phyloP scores from a whole-genome alignment of 2,113 vertebrate species.

The Atractosteus spatula region DNA sequence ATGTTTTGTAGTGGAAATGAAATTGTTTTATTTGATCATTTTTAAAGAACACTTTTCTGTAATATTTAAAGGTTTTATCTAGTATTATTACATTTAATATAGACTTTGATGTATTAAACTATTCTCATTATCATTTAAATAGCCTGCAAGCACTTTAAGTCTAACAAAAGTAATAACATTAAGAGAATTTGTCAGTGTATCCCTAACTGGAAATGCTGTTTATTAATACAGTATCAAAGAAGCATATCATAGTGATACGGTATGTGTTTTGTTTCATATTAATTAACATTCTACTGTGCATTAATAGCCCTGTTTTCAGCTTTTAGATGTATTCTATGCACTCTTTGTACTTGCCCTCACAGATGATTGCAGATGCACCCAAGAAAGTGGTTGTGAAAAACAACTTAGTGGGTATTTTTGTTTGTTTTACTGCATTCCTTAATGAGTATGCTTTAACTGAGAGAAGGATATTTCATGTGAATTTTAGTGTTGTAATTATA shows the following conservation, averaged over 20 bases:
- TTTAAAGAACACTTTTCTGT: too few relatives aligned
- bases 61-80: background rate
- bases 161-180: slow-evolving; percentile 2
- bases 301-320: background rate
- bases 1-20: too few relatives aligned
- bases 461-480: background rate
- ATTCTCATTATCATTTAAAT: slow-evolving; percentile 8
- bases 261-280: slow-evolving; percentile 1
- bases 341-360: too few relatives aligned
- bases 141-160: slow-evolving; percentile 2
- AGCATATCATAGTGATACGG: slow-evolving; percentile 1
- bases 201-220: slow-evolving; percentile 13
- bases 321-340: background rate
- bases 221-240: slow-evolving; percentile 13
- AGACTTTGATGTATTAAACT: slow-evolving; percentile 14
- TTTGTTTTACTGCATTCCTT: background rate
- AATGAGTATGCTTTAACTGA: background rate
- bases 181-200: background rate
- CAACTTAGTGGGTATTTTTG: background rate
- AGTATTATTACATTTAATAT: background rate
- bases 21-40: too few relatives aligned
- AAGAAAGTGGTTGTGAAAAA: background rate
- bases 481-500: background rate
- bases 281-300: background rate
- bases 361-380: too few relatives aligned